phyloP scores from a whole-genome alignment of 2,113 vertebrate species.

The Pavo muticus region DNA sequence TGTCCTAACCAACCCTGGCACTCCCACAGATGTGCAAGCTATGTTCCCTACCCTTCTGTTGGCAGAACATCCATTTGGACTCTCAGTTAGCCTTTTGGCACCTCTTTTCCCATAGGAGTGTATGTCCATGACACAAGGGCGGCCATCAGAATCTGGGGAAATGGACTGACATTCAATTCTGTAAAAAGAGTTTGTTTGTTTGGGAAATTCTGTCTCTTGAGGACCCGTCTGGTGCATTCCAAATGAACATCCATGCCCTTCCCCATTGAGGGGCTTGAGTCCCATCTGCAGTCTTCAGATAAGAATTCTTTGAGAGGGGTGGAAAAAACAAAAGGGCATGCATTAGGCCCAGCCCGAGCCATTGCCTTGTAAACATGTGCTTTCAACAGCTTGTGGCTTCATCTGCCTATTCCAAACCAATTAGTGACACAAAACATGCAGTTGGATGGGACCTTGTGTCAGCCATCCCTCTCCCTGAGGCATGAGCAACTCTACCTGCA shows the following conservation, averaged over 20 bases:
- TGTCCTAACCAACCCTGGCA: too few relatives aligned
- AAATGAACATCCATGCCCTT: fast-evolving
- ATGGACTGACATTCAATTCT: fast-evolving
- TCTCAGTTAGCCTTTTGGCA: not conserved
- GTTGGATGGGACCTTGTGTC: fast-evolving
- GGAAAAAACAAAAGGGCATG: fast-evolving
- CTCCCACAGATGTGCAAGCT: not conserved
- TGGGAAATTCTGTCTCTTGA: not conserved
- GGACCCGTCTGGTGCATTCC: not conserved
- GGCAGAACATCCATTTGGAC: not conserved
- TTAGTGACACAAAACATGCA: not conserved
- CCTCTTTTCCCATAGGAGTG: fast-evolving
- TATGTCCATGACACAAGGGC: not conserved
- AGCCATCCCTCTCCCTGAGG: not conserved
- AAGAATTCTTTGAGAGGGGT: not conserved
- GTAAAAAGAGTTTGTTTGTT: not conserved
- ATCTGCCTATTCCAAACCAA: not conserved
- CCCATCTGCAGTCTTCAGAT: not conserved
- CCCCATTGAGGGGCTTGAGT: not conserved
- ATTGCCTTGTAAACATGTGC: not conserved
- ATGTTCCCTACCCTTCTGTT: not conserved
- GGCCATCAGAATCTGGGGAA: not conserved
- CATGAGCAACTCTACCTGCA: not conserved
- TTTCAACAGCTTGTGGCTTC: not conserved
- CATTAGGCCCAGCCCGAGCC: not conserved